Percentiles rank a stretch among this genome's conserved stretches.
Evolutionary conservation across 2,113 vertebrate genomes (phyloP).

Genomic region (Dicerorhinus sumatrensis): DNA sequence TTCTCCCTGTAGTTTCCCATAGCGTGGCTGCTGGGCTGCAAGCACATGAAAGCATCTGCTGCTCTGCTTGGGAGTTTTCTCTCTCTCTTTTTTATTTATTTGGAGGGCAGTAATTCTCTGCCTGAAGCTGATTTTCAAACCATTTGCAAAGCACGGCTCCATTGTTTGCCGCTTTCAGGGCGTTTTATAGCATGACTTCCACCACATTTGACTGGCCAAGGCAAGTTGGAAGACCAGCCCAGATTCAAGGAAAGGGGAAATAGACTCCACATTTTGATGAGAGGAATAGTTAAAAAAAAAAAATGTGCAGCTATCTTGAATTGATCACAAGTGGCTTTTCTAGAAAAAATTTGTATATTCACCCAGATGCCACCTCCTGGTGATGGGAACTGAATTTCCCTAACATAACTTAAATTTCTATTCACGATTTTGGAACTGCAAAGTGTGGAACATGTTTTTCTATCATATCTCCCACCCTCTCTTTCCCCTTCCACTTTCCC

Average conservation of each 20-base stretch:
- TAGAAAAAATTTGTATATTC: not conserved
- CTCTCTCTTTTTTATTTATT: too few relatives aligned
- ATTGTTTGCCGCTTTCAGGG: too few relatives aligned
- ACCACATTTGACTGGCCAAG: too few relatives aligned
- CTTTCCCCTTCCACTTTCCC: not conserved
- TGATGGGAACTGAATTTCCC: not conserved
- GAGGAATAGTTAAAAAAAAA: not conserved
- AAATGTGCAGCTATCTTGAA: not conserved
- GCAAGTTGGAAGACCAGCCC: not conserved
- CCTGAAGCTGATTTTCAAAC: too few relatives aligned
- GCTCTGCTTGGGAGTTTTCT: too few relatives aligned
- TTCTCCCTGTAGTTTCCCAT: not conserved
- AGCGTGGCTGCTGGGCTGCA: not conserved
- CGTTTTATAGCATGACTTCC: not conserved
- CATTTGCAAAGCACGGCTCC: too few relatives aligned
- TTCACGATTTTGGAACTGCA: not conserved
- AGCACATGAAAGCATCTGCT: not conserved
- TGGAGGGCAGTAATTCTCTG: too few relatives aligned
- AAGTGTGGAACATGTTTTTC: too few relatives aligned
- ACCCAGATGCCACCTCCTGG: not conserved
- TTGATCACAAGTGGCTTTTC: not conserved
- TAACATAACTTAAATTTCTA: not conserved
- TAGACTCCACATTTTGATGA: not conserved
- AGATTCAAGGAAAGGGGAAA: not conserved
- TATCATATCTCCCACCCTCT: too few relatives aligned